Base-by-base conservation (phyloP, 2,888 invertebrate genomes). In the Thalpophila matura region DNA sequence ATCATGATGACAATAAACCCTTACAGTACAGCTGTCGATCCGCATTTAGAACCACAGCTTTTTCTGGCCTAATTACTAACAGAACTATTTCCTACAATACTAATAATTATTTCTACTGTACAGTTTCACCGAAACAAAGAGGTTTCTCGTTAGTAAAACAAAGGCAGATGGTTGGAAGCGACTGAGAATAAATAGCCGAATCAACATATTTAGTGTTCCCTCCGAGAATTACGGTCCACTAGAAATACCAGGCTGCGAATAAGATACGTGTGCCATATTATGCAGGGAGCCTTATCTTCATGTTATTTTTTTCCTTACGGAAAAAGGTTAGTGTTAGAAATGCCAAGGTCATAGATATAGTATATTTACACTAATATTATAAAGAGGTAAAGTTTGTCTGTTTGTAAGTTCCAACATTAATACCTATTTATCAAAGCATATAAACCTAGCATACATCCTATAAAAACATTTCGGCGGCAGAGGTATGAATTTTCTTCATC, bases 121-220 rank as follows among this genome's bases (percentile, higher is more conserved):
- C n/a, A n/a, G n/a, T n/a, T n/a, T n/a, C n/a, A 64, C 6, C 16
- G 51, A 67, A 74, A 69, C 64, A 37, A 69, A 55, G 49, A 55
- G 46, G 29, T 31, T 57, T 58, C 77, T 74, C 67, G 68, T 83
- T 81, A 79, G 77, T 63, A 54, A 74, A 78, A 82, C 84, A 80
- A 79, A 79, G 73, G 77, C 77, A 79, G 80, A 75, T 75, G 65
- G 67, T 70, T 63, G 24, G 67, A 51, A 56, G 66, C 67, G 54
- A 70, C 69, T 71, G 74, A 70, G 78, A 81, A 84, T 85, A 84
- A 84, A 86, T 84, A 84, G 81, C 62, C 60, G 58, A 83, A 85
- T 86, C 83, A 83, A 82, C 85, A 86, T 84, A 84, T 82, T 84
- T 80, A 83, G 80, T 79, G 54, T 51, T 46, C 12, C 45, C 9